Evolutionary conservation across 1,140 invertebrate species (phyloP), one percentile per base, ranked within the genome.

Genomic region (Chelonus insularis): DNA sequence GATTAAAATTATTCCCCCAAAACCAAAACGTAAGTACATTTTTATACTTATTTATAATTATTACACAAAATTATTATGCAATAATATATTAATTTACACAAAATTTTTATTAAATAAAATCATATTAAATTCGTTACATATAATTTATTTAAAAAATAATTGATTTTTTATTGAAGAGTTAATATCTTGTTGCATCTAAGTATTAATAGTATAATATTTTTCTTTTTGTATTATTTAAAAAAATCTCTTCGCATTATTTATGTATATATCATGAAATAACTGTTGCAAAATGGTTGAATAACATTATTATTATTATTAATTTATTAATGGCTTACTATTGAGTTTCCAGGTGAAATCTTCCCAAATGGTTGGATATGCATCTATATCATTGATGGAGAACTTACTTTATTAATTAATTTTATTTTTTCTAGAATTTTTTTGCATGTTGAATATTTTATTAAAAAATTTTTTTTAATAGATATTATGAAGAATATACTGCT

Each of bases 21-120:
- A 93, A 85, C 89, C 89, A 62, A 94, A 93, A 86, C 89, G 93
- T 95, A 89, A 92, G 92, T 91, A 48, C 52, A n/a, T 39, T 70
- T 12, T 57, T 63, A 21, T 60, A 29, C 8, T 55, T 62, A 20
- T 16, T 34, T 4, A 4, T 20, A 36, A 8, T 51, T 48, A 57
- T 66, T 16, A 16, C 54, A 56, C 48, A 58, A 25, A 14, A 43
- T 47, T 20, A 51, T 41, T 25, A n/a, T n/a, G n/a, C n/a, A n/a
- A n/a, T n/a, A n/a, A n/a, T n/a, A n/a, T n/a, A n/a, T n/a, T n/a
- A n/a, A n/a, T n/a, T n/a, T n/a, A n/a, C n/a, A n/a, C n/a, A n/a
- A n/a, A n/a, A n/a, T n/a, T n/a, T n/a, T n/a, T n/a, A n/a, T n/a
- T n/a, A n/a, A n/a, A n/a, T n/a, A n/a, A n/a, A n/a, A n/a, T n/a